Evolutionary conservation across 1,140 invertebrate species (phyloP).

Genomic region (Thaumetopoea pityocampa): DNA sequence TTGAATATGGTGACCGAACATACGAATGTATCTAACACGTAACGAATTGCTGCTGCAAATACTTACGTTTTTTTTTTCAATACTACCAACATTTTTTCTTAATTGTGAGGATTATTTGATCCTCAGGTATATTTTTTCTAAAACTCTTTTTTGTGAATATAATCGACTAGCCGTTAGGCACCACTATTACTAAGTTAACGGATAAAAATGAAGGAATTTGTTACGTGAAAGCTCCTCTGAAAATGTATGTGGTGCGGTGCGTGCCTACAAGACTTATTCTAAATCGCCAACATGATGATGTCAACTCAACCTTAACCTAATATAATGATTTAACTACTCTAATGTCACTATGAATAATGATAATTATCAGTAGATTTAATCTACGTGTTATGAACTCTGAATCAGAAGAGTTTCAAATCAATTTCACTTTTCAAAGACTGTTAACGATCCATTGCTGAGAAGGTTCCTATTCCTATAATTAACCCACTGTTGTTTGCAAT

Average conservation of each 20-base stretch:
- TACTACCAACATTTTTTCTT: too few relatives aligned
- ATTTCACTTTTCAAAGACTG: slow-evolving; percentile 35
- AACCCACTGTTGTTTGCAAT: slow-evolving; percentile 30
- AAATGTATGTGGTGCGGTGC: slow-evolving; percentile 18
- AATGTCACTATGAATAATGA: slow-evolving; percentile 44
- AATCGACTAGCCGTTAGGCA: too few relatives aligned
- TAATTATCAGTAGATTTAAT: slow-evolving; percentile 62
- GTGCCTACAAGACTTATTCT: slow-evolving; percentile 33
- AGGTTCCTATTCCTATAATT: slow-evolving; percentile 55
- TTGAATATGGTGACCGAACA: too few relatives aligned
- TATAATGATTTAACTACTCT: slow-evolving; percentile 47
- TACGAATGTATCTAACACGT: too few relatives aligned
- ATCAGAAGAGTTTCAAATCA: slow-evolving; percentile 32
- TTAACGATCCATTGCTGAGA: slow-evolving; percentile 40
- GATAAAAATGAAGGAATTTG: too few relatives aligned
- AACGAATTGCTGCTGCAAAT: too few relatives aligned
- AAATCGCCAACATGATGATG: slow-evolving; percentile 44
- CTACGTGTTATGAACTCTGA: slow-evolving; percentile 35
- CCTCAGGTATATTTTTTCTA: too few relatives aligned
- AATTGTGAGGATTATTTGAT: too few relatives aligned
- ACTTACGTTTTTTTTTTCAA: too few relatives aligned
- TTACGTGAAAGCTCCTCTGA: slow-evolving; percentile 6
- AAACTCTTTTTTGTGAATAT: too few relatives aligned
- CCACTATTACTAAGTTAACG: too few relatives aligned
- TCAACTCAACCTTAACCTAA: slow-evolving; percentile 45